phyloP scores from a whole-genome alignment of 2,888 invertebrate species.

The Hypomecis punctinalis region DNA sequence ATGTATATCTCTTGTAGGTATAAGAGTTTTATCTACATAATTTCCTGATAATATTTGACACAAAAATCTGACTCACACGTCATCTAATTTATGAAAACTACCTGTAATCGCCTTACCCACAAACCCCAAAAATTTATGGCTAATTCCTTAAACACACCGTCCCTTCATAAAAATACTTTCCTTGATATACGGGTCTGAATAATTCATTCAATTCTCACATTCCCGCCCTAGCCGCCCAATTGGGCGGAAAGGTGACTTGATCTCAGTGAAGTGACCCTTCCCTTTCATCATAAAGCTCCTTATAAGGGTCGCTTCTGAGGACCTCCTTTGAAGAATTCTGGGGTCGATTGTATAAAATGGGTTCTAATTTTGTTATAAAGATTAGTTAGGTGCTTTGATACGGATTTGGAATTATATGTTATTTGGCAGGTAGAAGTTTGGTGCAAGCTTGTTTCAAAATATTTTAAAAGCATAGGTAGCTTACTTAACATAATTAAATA shows the following conservation, averaged over 20 bases:
- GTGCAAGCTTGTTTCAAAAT: too few relatives aligned
- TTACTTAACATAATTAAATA: too few relatives aligned
- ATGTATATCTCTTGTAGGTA: too few relatives aligned
- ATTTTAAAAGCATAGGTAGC: too few relatives aligned
- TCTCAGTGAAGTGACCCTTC: conserved; percentile 80
- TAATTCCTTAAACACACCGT: conserved; percentile 29
- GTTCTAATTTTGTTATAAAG: conserved; percentile 30
- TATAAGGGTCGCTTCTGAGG: conserved; percentile 57
- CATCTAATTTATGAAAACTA: conserved; percentile 5
- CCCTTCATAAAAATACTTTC: conserved; percentile 37
- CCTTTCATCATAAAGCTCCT: conserved; percentile 69
- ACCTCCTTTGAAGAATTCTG: conserved; percentile 49
- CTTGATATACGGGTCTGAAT: conserved; percentile 39
- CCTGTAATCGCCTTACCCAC: conserved; percentile 7
- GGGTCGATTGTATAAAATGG: conserved; percentile 28
- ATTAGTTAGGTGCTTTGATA: conserved; percentile 12
- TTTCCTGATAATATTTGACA: background rate
- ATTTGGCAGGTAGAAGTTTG: too few relatives aligned
- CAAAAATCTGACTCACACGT: background rate
- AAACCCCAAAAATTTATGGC: conserved; percentile 29
- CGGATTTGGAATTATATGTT: background rate
- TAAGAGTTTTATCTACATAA: background rate
- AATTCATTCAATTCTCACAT: conserved; percentile 41
- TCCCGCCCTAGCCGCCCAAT: conserved; percentile 56
- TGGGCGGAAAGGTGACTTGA: conserved; percentile 78